Percentiles rank a stretch among this genome's conserved stretches.
phyloP scores from a whole-genome alignment of 2,888 invertebrate genomes.

The Zygogramma bicolorata region DNA sequence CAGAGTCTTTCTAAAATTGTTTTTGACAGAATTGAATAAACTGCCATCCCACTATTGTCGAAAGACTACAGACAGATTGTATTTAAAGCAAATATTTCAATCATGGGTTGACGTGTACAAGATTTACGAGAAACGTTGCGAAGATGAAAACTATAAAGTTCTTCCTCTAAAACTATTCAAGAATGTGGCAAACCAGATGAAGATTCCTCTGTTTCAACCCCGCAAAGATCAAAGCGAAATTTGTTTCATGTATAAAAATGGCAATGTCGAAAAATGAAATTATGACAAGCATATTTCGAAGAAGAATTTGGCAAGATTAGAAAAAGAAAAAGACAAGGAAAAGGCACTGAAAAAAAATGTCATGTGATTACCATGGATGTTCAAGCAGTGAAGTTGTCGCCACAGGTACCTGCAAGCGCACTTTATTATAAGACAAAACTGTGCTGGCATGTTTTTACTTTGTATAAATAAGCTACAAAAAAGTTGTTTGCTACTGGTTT shows the following conservation, averaged over 20 bases:
- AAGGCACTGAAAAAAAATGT: neutral
- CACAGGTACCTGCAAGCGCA: neutral
- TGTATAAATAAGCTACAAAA: too few relatives aligned
- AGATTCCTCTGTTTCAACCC: neutral
- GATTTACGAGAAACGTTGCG: too few relatives aligned
- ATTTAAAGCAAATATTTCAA: too few relatives aligned
- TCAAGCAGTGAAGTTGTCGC: conserved; percentile 4
- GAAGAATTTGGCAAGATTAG: too few relatives aligned
- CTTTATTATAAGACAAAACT: conserved; percentile 6
- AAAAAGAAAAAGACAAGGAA: neutral
- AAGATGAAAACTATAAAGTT: too few relatives aligned
- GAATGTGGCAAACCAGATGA: too few relatives aligned
- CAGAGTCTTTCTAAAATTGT: too few relatives aligned
- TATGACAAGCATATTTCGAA: conserved; percentile 25
- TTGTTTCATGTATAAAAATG: conserved; percentile 43
- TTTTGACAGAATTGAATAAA: too few relatives aligned
- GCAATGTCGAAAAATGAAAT: conserved; percentile 45
- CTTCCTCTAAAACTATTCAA: too few relatives aligned
- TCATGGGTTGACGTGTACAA: too few relatives aligned
- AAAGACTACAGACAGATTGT: too few relatives aligned
- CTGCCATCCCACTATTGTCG: too few relatives aligned
- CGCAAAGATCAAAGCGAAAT: conserved; percentile 47
- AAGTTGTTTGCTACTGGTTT: conserved; percentile 15
- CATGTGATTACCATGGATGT: conserved; percentile 17
- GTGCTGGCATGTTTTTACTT: conserved; percentile 1